These are phyloP conservation scores for Drosophila tsacasi DNA, from an alignment of 1,140 invertebrate genomes.

Conservation along the genomic window DNA sequence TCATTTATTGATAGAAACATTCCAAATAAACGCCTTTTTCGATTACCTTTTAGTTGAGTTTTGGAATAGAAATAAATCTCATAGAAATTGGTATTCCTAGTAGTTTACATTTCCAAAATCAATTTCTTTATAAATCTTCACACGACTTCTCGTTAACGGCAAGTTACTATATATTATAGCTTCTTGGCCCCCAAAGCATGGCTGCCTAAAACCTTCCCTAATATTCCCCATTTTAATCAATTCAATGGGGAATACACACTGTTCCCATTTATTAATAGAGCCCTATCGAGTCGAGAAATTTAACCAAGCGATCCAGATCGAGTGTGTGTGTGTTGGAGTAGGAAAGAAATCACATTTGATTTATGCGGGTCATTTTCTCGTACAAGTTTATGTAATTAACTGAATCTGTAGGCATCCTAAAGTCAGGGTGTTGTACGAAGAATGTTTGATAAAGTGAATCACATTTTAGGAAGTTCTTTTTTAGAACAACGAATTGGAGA, in stretches of 20 bases:
- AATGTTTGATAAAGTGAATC: constrained; percentile 12
- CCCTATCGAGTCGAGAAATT: constrained; percentile 26
- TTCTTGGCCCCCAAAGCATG: background rate
- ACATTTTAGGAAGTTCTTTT: background rate
- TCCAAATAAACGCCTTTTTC: background rate
- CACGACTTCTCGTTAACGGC: background rate
- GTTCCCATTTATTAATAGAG: constrained; percentile 31
- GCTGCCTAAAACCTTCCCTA: background rate
- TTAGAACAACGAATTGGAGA: background rate
- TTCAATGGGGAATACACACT: constrained; percentile 14
- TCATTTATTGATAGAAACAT: background rate
- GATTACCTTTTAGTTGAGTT: too few relatives aligned
- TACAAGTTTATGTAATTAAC: constrained; percentile 47
- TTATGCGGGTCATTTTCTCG: constrained; percentile 56
- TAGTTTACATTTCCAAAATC: background rate
- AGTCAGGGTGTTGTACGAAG: constrained; percentile 3
- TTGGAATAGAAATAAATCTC: background rate
- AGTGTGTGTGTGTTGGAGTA: constrained; percentile 24
- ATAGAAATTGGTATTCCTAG: background rate
- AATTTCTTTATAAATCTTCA: background rate
- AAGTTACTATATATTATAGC: background rate
- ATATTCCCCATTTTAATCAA: constrained; percentile 24
- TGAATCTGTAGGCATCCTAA: constrained; percentile 15
- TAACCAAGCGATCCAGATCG: constrained; percentile 1
- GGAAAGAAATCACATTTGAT: constrained; percentile 36